Percentiles rank a stretch among this genome's conserved stretches.
phyloP scores from a whole-genome alignment of 2,797 vertebrate genomes.

The Pantherophis vulpinus region DNA sequence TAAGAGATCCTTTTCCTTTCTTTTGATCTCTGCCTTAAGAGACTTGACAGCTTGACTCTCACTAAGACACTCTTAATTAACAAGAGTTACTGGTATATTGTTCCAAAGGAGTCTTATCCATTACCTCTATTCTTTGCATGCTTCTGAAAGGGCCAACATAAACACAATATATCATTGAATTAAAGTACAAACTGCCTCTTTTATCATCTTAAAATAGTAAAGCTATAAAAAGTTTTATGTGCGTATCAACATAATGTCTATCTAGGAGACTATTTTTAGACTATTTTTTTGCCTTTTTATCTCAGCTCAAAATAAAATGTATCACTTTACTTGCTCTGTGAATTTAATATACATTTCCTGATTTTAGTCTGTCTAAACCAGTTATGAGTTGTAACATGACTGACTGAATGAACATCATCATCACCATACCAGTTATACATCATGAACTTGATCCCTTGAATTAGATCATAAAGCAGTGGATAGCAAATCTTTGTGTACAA shows the following conservation, averaged over 20 bases:
- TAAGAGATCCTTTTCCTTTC: not conserved
- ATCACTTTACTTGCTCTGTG: not conserved
- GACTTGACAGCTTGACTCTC: not conserved
- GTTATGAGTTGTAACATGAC: not conserved
- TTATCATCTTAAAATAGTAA: not conserved
- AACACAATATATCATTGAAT: constrained; percentile 2
- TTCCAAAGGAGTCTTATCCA: not conserved
- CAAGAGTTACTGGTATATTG: not conserved
- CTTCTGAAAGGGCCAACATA: not conserved
- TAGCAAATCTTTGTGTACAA: not conserved
- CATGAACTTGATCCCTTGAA: not conserved
- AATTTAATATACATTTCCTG: not conserved
- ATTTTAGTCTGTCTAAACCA: not conserved
- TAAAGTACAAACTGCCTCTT: constrained; percentile 21
- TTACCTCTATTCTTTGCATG: not conserved
- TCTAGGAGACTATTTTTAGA: not conserved
- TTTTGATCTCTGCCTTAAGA: not conserved
- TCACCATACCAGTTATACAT: not conserved
- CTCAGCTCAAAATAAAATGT: not conserved
- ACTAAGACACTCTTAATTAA: not conserved
- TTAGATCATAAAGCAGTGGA: not conserved
- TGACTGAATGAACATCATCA: not conserved
- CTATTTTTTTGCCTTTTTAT: not conserved
- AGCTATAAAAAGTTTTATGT: not conserved
- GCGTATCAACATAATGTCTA: not conserved